Evolutionary conservation across 2,888 invertebrate genomes (phyloP), one percentile per base, ranked within the genome.

Genomic region (Geophilus truncorum): DNA sequence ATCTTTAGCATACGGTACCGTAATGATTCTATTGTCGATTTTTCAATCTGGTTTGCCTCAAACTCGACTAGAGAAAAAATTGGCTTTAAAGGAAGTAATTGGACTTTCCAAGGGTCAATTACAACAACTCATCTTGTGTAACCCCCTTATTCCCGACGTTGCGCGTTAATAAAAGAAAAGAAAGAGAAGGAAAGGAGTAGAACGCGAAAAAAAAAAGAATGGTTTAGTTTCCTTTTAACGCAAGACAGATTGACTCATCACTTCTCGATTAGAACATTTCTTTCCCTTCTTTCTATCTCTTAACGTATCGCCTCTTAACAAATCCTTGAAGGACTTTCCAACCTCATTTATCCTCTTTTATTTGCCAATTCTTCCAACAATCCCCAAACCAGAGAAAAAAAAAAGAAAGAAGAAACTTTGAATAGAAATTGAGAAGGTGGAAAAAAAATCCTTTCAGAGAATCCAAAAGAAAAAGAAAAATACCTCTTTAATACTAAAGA

Each of bases 201-300:
- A 40, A 0, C 9, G 5, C 9, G 9, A 18, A 70, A 23, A 28
- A 70, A 70, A 70, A 25, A 70, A 25, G 21, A 23, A 23, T 62
- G 62, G 70, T 70, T 70, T 70, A 70, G 70, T 70, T 70, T 70
- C 70, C 28, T 70, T 70, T 70, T 70, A 70, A 70, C 70, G 10
- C 70, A 70, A 70, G 70, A 70, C 70, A 70, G 70, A 70, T 70
- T 70, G 70, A 70, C 70, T 70, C 70, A 70, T 70, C 70, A 70
- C 70, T 70, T 28, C 70, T 70, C 70, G 70, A 70, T 70, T 70
- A 70, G 70, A 28, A 70, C 70, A 70, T 70, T 70, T 70, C 25
- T 62, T 70, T 28, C 70, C 28, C 28, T 28, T 70, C 28, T 15
- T 70, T 70, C 70, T 70, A 70, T 70, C 70, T 70, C 70, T 70